Evolutionary conservation across 2,888 invertebrate species (phyloP), one percentile per base, ranked within the genome.

Genomic region (Perithous albicinctus): DNA sequence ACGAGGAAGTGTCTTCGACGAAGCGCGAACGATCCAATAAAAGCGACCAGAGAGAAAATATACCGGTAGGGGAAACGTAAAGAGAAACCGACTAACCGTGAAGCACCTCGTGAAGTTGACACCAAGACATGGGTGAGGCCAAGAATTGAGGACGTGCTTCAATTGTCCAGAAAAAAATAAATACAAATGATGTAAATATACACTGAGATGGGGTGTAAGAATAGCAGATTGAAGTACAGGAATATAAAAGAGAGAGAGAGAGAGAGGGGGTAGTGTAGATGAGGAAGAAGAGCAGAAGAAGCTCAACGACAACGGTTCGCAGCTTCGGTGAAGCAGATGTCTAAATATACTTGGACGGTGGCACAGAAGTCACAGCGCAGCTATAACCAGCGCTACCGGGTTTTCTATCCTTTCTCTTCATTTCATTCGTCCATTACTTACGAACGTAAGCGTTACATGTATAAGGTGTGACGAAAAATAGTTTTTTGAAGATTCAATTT

Each of bases 261-360:
- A n/a, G 46, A 46, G 46, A 5, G 6, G 46, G n/a, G 18, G 20
- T 18, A 5, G 12, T 20, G 59, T 8, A 38, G 32, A 43, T 46
- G 20, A 67, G 38, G 41, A 51, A 56, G 32, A 59, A 20, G 5
- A 35, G 46, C 10, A 48, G 26, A 51, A 56, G 32, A 59, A 35
- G 64, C 54, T 7, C 12, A 54, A 29, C 54, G 26, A 23, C 54
- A 26, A 12, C 23, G 51, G 5, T 66, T 66, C 18, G 46, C n/a
- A 15, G 51, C 38, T 64, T 63, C 51, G 64, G 64, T 72, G 70
- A 78, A 78, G 80, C 70, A 43, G 29, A 78, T 43, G 66, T 78
- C 66, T 73, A 70, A 72, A 75, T 78, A 72, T 82, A 77, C 75
- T 72, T 51, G 46, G 46, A n/a, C 46, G 51, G 72, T 72, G 80